These are phyloP conservation scores for Lucinisca nassula DNA, from an alignment of 2,888 invertebrate genomes.

Conservation along the genomic window DNA sequence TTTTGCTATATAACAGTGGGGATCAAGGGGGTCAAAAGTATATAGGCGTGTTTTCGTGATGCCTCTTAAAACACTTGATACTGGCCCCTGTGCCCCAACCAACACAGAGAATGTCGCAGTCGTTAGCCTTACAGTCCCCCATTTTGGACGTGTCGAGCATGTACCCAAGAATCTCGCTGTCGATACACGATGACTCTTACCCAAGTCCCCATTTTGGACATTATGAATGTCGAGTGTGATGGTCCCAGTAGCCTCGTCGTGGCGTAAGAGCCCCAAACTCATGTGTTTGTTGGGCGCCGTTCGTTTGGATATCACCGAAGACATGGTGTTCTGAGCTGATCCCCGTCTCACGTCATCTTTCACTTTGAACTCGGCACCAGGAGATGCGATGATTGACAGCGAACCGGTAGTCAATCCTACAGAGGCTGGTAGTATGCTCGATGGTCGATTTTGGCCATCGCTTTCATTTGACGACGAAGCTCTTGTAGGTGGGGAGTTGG, in stretches of 20 bases:
- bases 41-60: too few species aligned
- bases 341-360: constrained; percentile 42
- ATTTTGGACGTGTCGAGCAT: too few species aligned
- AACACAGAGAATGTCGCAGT: too few species aligned
- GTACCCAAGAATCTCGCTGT: too few species aligned
- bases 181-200: too few species aligned
- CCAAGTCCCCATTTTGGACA: constrained; percentile 72
- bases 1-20: too few species aligned
- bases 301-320: constrained; percentile 55
- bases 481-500: constrained; percentile 49
- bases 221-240: constrained; percentile 71
- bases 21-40: too few species aligned
- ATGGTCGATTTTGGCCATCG: constrained; percentile 63
- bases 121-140: too few species aligned
- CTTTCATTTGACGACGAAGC: constrained; percentile 72
- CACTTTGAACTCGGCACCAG: constrained; percentile 17
- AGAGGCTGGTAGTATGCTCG: constrained; percentile 55
- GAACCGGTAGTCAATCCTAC: constrained; percentile 54
- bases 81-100: too few species aligned
- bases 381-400: constrained; percentile 65
- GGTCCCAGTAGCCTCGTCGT: constrained; percentile 72
- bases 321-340: constrained; percentile 59
- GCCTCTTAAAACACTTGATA: too few species aligned
- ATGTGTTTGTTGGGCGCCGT: constrained; percentile 59
- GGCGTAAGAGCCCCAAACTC: constrained; percentile 71